Evolutionary conservation across 2,888 invertebrate genomes (phyloP).

Genomic region (Conops quadrifasciatus): DNA sequence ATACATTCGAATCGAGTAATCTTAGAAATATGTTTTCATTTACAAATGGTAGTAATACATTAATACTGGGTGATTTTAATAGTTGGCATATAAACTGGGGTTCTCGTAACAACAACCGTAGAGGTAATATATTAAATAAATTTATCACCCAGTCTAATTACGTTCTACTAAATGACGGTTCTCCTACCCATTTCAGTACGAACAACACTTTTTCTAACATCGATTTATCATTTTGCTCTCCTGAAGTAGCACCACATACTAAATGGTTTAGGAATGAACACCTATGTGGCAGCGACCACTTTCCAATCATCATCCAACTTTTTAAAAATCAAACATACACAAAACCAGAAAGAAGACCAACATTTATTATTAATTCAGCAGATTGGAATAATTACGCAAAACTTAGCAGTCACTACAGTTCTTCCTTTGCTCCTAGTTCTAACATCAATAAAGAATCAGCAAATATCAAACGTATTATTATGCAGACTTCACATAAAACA

Average conservation of each 20-base stretch:
- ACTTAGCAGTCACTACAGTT: not conserved
- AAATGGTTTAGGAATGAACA: constrained; percentile 14
- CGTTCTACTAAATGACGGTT: constrained; percentile 29
- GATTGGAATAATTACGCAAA: constrained; percentile 11
- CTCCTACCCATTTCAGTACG: constrained; percentile 38
- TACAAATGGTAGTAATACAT: no score
- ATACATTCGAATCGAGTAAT: constrained; percentile 7
- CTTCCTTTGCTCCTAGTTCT: not conserved
- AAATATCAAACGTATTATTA: constrained; percentile 26
- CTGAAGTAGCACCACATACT: constrained; percentile 1
- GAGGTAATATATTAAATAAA: constrained; percentile 15
- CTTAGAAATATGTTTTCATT: no score
- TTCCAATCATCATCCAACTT: constrained; percentile 26
- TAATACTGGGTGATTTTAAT: constrained; percentile 36
- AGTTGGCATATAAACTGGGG: constrained; percentile 31
- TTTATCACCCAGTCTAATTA: constrained; percentile 26
- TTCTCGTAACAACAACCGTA: not conserved
- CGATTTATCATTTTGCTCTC: constrained; percentile 37
- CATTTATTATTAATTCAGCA: constrained; percentile 18
- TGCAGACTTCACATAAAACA: constrained; percentile 28
- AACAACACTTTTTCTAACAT: constrained; percentile 41
- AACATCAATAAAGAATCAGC: constrained; percentile 35
- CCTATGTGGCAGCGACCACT: constrained; percentile 34
- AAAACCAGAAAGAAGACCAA: not conserved
- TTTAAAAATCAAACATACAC: not conserved